A percentile compares a stretch with the other conserved stretches of the same genome.
Conservation (phyloP, 2,113 vertebrate genomes). For the Spheniscus mendiculus region DNA sequence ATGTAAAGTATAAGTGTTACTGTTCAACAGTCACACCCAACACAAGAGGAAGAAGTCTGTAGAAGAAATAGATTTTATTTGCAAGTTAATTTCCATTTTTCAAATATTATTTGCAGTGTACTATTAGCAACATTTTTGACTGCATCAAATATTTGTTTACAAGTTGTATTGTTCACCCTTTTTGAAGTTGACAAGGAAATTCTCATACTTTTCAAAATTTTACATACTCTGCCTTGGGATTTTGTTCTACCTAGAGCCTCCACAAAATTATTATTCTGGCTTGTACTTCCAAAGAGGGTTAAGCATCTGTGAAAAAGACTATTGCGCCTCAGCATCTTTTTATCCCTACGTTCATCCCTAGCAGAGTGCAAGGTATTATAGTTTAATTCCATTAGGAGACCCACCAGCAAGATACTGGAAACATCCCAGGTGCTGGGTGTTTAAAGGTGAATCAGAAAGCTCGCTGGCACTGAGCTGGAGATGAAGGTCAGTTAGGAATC, state of each 20-base stretch:
- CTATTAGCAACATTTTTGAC: background rate
- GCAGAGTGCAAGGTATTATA: background rate
- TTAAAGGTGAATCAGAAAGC: background rate
- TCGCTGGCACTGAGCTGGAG: background rate
- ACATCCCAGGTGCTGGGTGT: background rate
- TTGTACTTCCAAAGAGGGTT: background rate
- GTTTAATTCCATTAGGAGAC: constrained; percentile 40
- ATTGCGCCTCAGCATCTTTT: constrained; percentile 30
- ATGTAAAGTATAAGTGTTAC: background rate
- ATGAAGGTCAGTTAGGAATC: background rate
- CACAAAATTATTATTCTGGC: background rate
- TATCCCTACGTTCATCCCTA: background rate
- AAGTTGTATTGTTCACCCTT: background rate
- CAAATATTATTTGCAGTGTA: background rate
- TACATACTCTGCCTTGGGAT: background rate
- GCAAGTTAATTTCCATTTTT: background rate
- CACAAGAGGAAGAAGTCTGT: background rate
- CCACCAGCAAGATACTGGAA: background rate
- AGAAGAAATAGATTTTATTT: background rate
- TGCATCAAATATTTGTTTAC: background rate
- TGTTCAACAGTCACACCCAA: background rate
- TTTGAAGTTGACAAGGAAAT: background rate
- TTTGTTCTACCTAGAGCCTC: background rate
- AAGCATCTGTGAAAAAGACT: background rate
- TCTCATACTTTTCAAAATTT: background rate